Evolutionary conservation across 2,888 invertebrate genomes (phyloP), one percentile per base, ranked within the genome.

Genomic region (Stramonita haemastoma): DNA sequence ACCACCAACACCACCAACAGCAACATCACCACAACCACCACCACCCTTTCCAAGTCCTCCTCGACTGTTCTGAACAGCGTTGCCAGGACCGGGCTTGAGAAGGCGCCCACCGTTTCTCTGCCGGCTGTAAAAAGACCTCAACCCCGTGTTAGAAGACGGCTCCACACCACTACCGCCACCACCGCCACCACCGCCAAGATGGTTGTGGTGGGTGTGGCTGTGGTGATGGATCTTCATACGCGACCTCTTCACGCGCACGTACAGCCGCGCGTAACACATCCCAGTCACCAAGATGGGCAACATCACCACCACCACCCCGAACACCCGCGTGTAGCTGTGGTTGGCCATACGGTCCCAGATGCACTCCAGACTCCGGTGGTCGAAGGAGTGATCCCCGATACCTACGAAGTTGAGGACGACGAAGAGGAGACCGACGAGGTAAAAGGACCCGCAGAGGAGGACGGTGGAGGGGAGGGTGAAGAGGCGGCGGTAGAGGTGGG

Each of bases 281-380:
- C 90, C 91, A 5, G 92, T 92, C 6, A 91, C 32, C 5, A 89
- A 1, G 46, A 92, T 87, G 22, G 93, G 93, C 0, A 89, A 26
- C 84, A 88, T 86, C 17, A 92, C 92, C 34, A 93, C 79, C 29
- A 90, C 90, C 34, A 92, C 77, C 17, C 91, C 66, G n/a, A 92
- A 92, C 6, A 92, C 86, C 29, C 93, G 84, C n/a, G 93, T 93
- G 90, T 92, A 93, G 19, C 90, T 85, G 84, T 90, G 89, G 46
- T 90, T 92, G 32, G 92, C 92, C 90, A 92, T 91, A 19, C 93
- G 91, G 87, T 93, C 92, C 93, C 93, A 93, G 60, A 93, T 91
- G 89, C 93, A 93, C 34, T 90, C 90, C 86, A 91, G 90, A 79
- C 91, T 92, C 89, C 93, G 93, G 87, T 84, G 87, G 91, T 93